A percentile compares a stretch with the other conserved stretches of the same genome.
These are phyloP conservation scores for Periophthalmus magnuspinnatus DNA, from an alignment of 2,797 vertebrate genomes.

Conservation along the genomic window DNA sequence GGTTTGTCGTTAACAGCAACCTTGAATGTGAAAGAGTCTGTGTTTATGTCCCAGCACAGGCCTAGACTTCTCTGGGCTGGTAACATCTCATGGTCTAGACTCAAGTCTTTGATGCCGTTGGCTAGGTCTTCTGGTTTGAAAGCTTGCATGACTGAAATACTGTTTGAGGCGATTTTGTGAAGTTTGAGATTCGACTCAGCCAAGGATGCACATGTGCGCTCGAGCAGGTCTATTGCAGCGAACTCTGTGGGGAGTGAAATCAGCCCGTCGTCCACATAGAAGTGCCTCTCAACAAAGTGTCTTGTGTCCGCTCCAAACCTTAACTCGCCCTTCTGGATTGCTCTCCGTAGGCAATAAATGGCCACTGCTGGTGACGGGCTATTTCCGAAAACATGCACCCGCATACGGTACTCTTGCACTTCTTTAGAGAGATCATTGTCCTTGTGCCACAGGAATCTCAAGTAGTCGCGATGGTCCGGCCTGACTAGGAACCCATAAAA, in stretches of 20 bases:
- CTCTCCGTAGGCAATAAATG: too few relatives aligned
- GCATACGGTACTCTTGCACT: too few relatives aligned
- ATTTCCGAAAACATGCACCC: too few relatives aligned
- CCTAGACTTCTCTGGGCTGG: too few relatives aligned
- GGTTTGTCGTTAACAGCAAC: too few relatives aligned
- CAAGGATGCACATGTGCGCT: neutral
- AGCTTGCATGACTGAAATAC: neutral
- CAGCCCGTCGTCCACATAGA: neutral
- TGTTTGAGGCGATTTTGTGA: neutral
- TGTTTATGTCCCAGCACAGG: too few relatives aligned
- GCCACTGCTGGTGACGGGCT: too few relatives aligned
- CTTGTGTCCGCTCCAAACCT: too few relatives aligned
- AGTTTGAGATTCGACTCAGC: too few relatives aligned
- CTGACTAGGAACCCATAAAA: conserved; percentile 1
- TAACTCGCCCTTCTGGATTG: too few relatives aligned
- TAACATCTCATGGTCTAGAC: too few relatives aligned
- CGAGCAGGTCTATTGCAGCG: neutral
- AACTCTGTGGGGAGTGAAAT: neutral
- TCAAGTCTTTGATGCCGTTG: neutral
- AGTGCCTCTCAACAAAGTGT: neutral
- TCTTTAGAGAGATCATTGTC: neutral
- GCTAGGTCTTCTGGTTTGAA: neutral
- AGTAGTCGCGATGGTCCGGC: neutral
- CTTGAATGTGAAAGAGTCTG: too few relatives aligned
- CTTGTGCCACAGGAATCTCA: neutral